Evolutionary conservation across 2,888 invertebrate genomes (phyloP).

Genomic region (Stenoptilia bipunctidactyla): DNA sequence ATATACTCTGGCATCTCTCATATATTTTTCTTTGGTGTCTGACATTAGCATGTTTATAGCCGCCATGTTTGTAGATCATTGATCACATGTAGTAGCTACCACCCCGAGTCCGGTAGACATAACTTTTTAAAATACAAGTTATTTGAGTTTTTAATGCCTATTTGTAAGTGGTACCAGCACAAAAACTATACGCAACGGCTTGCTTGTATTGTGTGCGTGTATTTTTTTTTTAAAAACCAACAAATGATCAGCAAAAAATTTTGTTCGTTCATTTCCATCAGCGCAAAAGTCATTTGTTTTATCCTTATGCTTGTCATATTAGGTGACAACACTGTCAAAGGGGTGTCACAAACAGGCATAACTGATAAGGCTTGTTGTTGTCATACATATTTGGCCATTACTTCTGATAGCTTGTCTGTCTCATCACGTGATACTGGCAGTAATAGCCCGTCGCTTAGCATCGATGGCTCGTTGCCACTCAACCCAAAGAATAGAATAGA

Average conservation of each 20-base stretch:
- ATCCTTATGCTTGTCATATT: slow-evolving; percentile 2
- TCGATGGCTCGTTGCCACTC: too few species aligned
- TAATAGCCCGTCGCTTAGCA: too few species aligned
- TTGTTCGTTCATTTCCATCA: slow-evolving; percentile 4
- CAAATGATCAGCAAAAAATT: slow-evolving; percentile 9
- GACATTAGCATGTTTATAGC: slow-evolving; percentile 4
- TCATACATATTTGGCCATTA: too few species aligned
- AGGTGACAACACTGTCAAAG: too few species aligned
- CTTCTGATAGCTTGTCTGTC: too few species aligned
- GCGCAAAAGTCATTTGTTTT: slow-evolving; percentile 7
- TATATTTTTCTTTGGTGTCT: background rate
- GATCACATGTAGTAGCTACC: slow-evolving; percentile 23
- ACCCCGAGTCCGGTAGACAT: slow-evolving; percentile 15
- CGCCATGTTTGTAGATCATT: slow-evolving; percentile 17
- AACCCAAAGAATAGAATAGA: too few species aligned
- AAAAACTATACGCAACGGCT: slow-evolving; percentile 13
- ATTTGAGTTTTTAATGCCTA: slow-evolving; percentile 8
- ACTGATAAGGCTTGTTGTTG: too few species aligned
- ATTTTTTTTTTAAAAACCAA: slow-evolving; percentile 12
- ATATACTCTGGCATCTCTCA: slow-evolving; percentile 2
- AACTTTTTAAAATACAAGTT: slow-evolving; percentile 6
- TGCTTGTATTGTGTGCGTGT: slow-evolving; percentile 21
- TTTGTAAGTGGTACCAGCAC: slow-evolving; percentile 4
- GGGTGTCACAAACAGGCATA: too few species aligned
- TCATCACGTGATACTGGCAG: too few species aligned